phyloP scores from a whole-genome alignment of 1,140 invertebrate species.

The Scaptodrosophila lebanonensis region DNA sequence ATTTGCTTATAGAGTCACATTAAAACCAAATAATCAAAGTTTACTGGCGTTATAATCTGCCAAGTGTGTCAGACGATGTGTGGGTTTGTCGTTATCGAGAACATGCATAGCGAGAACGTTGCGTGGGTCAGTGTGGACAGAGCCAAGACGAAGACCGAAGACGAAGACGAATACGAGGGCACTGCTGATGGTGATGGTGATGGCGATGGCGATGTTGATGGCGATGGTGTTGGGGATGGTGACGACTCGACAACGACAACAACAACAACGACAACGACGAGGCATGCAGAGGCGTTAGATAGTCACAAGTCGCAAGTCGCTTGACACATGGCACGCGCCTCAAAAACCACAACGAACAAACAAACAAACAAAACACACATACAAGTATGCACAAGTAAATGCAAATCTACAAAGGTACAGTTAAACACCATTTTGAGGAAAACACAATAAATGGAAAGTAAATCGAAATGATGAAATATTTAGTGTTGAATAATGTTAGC shows the following conservation, averaged over 20 bases:
- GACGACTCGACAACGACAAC: conserved; percentile 29
- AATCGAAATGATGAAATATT: not conserved
- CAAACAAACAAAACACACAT: conserved; percentile 27
- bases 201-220: conserved; percentile 4
- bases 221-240: conserved; percentile 11
- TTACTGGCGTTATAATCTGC: conserved; percentile 64
- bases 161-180: not conserved
- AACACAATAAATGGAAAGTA: not conserved
- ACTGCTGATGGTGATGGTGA: conserved; percentile 21
- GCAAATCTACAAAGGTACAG: conserved; percentile 28
- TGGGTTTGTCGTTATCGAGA: conserved; percentile 59
- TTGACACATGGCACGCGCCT: conserved; percentile 72
- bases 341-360: conserved; percentile 30
- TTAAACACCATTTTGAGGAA: not conserved
- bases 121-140: conserved; percentile 7
- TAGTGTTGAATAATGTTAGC: too few relatives aligned
- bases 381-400: conserved; percentile 14
- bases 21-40: too few relatives aligned
- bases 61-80: conserved; percentile 51
- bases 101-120: conserved; percentile 62
- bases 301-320: conserved; percentile 54
- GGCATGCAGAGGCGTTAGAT: conserved; percentile 69
- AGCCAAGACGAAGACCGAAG: not conserved
- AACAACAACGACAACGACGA: conserved; percentile 53
- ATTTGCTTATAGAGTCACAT: too few relatives aligned